Evolutionary conservation across 2,797 vertebrate species (phyloP).

Genomic region (Lacerta viridis): DNA sequence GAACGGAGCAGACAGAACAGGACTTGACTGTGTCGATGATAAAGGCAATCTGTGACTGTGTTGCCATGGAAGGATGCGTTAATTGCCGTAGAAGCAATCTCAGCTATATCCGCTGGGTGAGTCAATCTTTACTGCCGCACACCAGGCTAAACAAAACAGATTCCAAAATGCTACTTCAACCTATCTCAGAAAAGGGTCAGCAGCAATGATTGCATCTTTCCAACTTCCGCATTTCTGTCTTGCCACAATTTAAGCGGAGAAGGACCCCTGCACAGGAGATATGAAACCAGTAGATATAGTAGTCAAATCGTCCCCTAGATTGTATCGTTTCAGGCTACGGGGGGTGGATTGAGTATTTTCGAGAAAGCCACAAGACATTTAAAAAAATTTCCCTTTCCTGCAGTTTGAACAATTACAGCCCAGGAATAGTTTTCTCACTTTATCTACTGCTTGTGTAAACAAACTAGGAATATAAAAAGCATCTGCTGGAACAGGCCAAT

Average conservation of each 20-base stretch:
- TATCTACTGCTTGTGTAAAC: background rate
- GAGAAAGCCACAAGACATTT: background rate
- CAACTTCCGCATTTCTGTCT: constrained; percentile 50
- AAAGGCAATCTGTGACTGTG: background rate
- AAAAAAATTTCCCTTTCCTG: background rate
- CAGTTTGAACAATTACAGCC: background rate
- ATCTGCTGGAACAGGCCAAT: too few species aligned
- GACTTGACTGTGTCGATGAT: background rate
- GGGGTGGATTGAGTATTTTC: background rate
- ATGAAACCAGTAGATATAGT: background rate
- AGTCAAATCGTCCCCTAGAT: background rate
- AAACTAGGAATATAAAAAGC: background rate
- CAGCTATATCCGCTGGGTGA: constrained; percentile 29
- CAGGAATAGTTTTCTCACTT: background rate
- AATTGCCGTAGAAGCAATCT: background rate
- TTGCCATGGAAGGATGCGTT: background rate
- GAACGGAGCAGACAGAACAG: too few species aligned
- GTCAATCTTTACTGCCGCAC: constrained; percentile 37
- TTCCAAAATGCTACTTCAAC: background rate
- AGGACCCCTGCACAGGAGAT: constrained; percentile 40
- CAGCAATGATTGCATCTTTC: constrained; percentile 47
- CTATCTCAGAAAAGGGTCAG: constrained; percentile 39
- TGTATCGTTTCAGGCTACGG: background rate
- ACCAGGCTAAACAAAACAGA: constrained; percentile 42
- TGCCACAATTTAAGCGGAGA: constrained; percentile 26